Percentiles rank a stretch among this genome's conserved stretches.
These are phyloP conservation scores for Desmodus rotundus DNA, from an alignment of 2,113 vertebrate species.

Conservation along the genomic window DNA sequence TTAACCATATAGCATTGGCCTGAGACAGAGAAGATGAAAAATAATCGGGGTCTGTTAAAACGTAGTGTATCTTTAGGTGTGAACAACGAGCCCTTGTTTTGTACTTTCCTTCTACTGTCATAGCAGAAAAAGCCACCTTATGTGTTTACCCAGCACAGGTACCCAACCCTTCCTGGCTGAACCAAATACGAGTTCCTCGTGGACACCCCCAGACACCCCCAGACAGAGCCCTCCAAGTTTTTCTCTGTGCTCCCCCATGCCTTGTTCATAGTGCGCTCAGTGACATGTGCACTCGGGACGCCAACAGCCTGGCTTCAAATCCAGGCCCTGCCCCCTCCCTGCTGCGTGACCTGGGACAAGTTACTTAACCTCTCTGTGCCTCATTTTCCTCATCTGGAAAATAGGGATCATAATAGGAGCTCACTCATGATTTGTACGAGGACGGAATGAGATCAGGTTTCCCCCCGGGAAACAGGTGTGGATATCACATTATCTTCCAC, in stretches of 20 bases:
- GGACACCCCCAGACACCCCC: neutral
- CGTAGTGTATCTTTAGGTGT: neutral
- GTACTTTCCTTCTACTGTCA: neutral
- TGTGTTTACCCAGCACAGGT: neutral
- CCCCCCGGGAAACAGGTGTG: neutral
- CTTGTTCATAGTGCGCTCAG: neutral
- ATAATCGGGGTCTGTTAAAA: neutral
- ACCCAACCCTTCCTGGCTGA: neutral
- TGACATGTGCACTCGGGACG: neutral
- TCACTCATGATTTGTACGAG: neutral
- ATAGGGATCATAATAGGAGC: too few relatives aligned
- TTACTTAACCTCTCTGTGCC: conserved; percentile 8
- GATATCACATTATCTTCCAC: neutral
- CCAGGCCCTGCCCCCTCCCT: neutral
- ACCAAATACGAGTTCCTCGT: neutral
- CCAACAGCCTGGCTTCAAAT: neutral
- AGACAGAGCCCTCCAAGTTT: neutral
- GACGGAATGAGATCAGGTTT: neutral
- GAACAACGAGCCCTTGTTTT: neutral
- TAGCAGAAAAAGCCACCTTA: neutral
- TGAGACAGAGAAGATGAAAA: neutral
- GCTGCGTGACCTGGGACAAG: neutral
- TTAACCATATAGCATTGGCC: neutral
- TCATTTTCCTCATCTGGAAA: neutral
- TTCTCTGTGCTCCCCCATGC: neutral